Evolutionary conservation across 53 echinoderm and acorn worm genomes (phyloP).

Genomic region (Glandiceps talaboti): DNA sequence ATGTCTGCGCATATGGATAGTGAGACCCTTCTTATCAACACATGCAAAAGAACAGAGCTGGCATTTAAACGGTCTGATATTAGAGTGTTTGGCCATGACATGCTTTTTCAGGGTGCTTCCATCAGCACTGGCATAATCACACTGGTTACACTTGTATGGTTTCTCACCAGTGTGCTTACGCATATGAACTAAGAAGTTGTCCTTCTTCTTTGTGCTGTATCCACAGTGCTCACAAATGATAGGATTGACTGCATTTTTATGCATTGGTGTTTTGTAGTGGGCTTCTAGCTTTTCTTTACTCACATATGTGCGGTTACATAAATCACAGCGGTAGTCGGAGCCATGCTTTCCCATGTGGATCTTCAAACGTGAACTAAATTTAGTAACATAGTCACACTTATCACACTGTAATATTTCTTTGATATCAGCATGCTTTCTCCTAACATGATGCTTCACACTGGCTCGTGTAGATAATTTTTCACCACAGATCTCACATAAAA

Average conservation of each 20-base stretch:
- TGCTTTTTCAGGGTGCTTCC: slow-evolving; percentile 91
- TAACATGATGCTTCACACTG: slow-evolving; percentile 60
- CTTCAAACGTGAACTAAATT: slow-evolving; percentile 35
- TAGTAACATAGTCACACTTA: slow-evolving; percentile 59
- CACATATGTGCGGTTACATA: slow-evolving; percentile 64
- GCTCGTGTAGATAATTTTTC: slow-evolving; percentile 57
- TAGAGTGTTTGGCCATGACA: slow-evolving; percentile 94
- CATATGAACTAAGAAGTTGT: slow-evolving; percentile 89
- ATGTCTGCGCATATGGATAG: slow-evolving; percentile 74
- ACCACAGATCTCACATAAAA: slow-evolving; percentile 90
- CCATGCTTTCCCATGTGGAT: slow-evolving; percentile 48
- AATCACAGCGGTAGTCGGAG: slow-evolving; percentile 51
- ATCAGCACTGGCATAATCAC: slow-evolving; percentile 80
- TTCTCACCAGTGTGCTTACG: slow-evolving; percentile 77
- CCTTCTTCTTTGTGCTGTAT: slow-evolving; percentile 74
- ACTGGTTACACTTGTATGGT: slow-evolving; percentile 70
- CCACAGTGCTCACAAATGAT: slow-evolving; percentile 83
- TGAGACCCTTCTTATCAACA: slow-evolving; percentile 81
- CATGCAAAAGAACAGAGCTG: slow-evolving; percentile 60
- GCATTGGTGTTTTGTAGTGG: slow-evolving; percentile 70
- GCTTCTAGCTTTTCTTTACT: slow-evolving; percentile 37
- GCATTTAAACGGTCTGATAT: slow-evolving; percentile 78
- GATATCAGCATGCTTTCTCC: slow-evolving; percentile 37
- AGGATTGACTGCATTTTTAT: slow-evolving; percentile 75
- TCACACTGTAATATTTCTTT: slow-evolving; percentile 27